These are phyloP conservation scores for Porites divaricata DNA, from an alignment of 92 coral and sea anemone genomes.

Conservation along the genomic window DNA sequence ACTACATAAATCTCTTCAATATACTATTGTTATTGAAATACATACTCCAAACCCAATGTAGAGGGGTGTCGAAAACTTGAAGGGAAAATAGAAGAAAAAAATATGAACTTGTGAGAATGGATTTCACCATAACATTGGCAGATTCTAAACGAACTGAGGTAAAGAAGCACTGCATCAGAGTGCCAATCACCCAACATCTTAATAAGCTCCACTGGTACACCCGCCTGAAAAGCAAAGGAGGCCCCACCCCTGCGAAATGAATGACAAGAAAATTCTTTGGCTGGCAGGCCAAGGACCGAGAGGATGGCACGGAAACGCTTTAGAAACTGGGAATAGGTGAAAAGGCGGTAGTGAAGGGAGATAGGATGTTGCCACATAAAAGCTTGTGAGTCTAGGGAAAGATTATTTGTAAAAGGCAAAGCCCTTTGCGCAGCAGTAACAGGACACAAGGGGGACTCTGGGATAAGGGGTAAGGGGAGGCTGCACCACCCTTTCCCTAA, in stretches of 20 bases:
- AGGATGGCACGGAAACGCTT: not conserved
- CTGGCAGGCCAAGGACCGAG: not conserved
- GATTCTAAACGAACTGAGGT: not conserved
- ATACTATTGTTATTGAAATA: no score
- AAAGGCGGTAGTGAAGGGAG: not conserved
- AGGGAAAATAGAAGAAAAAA: no score
- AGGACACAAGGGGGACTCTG: constrained; percentile 21
- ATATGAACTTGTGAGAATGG: not conserved
- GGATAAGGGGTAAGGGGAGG: constrained; percentile 13
- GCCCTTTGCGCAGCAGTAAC: not conserved
- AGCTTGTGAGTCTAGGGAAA: not conserved
- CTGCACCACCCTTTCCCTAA: constrained; percentile 2
- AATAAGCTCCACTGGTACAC: constrained; percentile 23
- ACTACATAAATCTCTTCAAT: no score
- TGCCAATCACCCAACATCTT: constrained; percentile 34
- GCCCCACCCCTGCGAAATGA: constrained; percentile 44
- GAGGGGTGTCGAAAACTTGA: no score
- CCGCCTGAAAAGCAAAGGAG: constrained; percentile 19
- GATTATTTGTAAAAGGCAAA: not conserved
- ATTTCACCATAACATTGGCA: not conserved
- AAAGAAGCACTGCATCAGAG: not conserved
- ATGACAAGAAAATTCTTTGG: constrained; percentile 20
- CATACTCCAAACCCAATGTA: no score
- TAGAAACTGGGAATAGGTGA: constrained; percentile 9
- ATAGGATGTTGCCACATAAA: constrained; percentile 2